Evolutionary conservation across 35 echinoderm and acorn worm genomes (phyloP).

Genomic region (Apostichopus parvimensis): DNA sequence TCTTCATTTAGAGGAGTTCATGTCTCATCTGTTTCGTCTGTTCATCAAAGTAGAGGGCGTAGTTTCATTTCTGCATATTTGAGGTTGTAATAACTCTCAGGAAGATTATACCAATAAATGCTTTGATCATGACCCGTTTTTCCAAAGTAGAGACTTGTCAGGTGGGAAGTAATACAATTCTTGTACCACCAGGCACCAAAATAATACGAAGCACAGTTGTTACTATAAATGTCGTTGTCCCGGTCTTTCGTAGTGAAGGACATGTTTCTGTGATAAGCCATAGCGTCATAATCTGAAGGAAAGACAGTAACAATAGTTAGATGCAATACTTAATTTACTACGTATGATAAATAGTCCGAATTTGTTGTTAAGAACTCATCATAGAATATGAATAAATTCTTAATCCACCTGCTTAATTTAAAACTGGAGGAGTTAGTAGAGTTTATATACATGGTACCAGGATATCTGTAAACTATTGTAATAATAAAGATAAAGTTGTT

Average conservation of each 20-base stretch:
- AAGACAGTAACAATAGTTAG: background rate
- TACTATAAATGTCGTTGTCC: background rate
- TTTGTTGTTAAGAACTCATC: too few species aligned
- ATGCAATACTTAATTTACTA: too few species aligned
- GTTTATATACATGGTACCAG: too few species aligned
- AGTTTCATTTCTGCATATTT: slow-evolving; percentile 21
- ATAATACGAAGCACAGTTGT: background rate
- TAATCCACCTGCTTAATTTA: too few species aligned
- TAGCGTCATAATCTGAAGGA: background rate
- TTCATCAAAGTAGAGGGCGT: background rate
- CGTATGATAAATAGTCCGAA: too few species aligned
- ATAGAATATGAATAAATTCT: too few species aligned
- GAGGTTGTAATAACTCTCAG: background rate
- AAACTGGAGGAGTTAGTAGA: too few species aligned
- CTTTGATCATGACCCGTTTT: background rate
- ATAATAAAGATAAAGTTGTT: too few species aligned
- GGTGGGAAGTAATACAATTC: background rate
- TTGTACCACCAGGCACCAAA: slow-evolving; percentile 15
- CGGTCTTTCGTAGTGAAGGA: slow-evolving; percentile 12
- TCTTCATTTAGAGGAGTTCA: too few species aligned
- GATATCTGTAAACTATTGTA: too few species aligned
- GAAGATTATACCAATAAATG: background rate
- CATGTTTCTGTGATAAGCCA: slow-evolving; percentile 19
- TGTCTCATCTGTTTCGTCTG: background rate
- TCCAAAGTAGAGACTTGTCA: slow-evolving; percentile 9